Conservation (phyloP, 2,797 vertebrate genomes). For the Pantherophis alleghaniensis region DNA sequence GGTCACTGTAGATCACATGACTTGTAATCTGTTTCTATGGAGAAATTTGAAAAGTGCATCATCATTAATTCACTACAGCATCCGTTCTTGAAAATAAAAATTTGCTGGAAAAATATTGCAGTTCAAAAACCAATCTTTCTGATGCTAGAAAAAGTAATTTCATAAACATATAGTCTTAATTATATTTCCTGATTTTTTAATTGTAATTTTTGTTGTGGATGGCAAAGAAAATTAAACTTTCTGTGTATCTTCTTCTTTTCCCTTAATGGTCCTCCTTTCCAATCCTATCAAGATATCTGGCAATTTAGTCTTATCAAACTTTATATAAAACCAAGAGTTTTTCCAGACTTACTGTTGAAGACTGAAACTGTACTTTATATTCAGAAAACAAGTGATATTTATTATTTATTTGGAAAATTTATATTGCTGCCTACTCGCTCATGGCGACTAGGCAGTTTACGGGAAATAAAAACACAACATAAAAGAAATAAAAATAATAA, state of each 20-base stretch:
- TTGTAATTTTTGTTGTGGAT: neutral
- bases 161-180: neutral
- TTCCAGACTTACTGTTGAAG: neutral
- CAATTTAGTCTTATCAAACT: neutral
- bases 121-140: neutral
- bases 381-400: neutral
- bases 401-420: too few species aligned
- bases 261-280: neutral
- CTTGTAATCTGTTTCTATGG: neutral
- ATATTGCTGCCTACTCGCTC: too few species aligned
- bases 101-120: neutral
- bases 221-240: neutral
- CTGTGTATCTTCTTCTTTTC: neutral
- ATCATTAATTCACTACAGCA: neutral
- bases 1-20: neutral
- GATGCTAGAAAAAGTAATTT: neutral
- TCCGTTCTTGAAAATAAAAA: neutral
- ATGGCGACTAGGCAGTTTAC: too few species aligned
- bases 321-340: neutral
- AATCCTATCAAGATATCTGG: neutral
- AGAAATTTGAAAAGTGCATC: neutral
- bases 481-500: too few species aligned
- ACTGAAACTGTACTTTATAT: neutral
- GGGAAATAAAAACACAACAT: too few species aligned
- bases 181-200: neutral